Conservation (phyloP, 2,113 vertebrate genomes). For the Pseudolaguvia tuberculata region DNA sequence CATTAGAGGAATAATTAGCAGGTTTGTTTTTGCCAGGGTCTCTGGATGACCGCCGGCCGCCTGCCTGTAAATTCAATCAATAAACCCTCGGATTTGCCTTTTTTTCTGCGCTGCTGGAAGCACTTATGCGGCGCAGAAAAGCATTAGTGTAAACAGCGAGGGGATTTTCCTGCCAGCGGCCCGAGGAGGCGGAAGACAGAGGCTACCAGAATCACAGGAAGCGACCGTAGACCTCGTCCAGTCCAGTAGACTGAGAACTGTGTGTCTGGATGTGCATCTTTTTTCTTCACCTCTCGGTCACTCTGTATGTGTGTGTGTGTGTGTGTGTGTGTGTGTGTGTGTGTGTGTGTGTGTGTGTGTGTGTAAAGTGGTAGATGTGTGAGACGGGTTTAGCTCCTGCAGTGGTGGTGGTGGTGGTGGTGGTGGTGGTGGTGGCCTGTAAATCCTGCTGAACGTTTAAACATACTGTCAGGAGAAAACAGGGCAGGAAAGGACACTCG, state of each 20-base stretch:
- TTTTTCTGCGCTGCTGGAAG: constrained; percentile 57
- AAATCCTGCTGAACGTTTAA: constrained; percentile 32
- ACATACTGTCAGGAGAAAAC: constrained; percentile 35
- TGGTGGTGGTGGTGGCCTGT: constrained; percentile 31
- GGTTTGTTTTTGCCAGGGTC: too few relatives aligned
- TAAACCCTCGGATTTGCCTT: constrained; percentile 52
- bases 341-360: too few relatives aligned
- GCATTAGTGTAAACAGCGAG: constrained; percentile 66
- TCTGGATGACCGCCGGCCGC: background rate
- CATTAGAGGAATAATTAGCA: background rate
- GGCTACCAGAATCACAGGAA: constrained; percentile 26
- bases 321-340: too few relatives aligned
- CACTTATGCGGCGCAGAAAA: constrained; percentile 83
- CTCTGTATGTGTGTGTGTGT: too few relatives aligned
- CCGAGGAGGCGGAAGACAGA: constrained; percentile 19
- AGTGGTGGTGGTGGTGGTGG: too few relatives aligned
- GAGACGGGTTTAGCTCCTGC: too few relatives aligned
- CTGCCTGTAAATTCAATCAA: constrained; percentile 64
- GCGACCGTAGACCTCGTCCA: background rate
- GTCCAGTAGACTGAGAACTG: background rate
- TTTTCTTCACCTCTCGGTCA: too few relatives aligned
- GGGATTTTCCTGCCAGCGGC: constrained; percentile 33
- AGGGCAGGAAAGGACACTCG: constrained; percentile 32
- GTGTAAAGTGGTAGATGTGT: background rate
- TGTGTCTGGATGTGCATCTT: too few relatives aligned